Evolutionary conservation across 2,797 vertebrate species (phyloP).

Genomic region (Eulemur albifrons): DNA sequence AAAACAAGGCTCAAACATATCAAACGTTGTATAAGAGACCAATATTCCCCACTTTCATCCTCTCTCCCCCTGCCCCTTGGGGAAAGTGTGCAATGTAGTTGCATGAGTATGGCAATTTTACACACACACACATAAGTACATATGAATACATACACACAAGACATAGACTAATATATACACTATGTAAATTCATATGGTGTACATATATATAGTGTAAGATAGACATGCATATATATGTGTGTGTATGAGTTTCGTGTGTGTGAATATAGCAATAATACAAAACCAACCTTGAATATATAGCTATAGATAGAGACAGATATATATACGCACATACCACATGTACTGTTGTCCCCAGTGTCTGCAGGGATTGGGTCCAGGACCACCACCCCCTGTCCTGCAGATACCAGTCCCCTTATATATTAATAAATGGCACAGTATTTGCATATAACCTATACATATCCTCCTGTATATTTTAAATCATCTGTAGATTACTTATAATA

Average conservation of each 20-base stretch:
- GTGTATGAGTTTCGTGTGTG: background rate
- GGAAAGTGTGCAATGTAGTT: background rate
- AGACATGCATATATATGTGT: background rate
- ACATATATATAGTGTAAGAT: background rate
- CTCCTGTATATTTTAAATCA: background rate
- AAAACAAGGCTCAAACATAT: background rate
- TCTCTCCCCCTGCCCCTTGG: background rate
- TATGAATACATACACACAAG: background rate
- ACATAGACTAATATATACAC: background rate
- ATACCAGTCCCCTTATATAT: background rate
- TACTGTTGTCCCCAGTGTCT: background rate
- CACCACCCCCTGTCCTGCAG: no score
- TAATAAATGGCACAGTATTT: background rate
- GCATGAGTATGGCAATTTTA: background rate
- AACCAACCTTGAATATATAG: background rate
- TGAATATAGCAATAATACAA: background rate
- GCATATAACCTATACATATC: background rate
- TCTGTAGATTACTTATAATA: background rate
- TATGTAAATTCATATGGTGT: no score
- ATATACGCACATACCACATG: background rate
- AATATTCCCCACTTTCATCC: background rate
- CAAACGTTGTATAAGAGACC: background rate
- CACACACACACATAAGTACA: rapidly evolving
- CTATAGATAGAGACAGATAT: background rate
- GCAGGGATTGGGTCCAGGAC: background rate